A percentile compares a stretch with the other conserved stretches of the same genome.
Evolutionary conservation across 2,888 invertebrate species (phyloP).

Genomic region (Cheilosia pagana): DNA sequence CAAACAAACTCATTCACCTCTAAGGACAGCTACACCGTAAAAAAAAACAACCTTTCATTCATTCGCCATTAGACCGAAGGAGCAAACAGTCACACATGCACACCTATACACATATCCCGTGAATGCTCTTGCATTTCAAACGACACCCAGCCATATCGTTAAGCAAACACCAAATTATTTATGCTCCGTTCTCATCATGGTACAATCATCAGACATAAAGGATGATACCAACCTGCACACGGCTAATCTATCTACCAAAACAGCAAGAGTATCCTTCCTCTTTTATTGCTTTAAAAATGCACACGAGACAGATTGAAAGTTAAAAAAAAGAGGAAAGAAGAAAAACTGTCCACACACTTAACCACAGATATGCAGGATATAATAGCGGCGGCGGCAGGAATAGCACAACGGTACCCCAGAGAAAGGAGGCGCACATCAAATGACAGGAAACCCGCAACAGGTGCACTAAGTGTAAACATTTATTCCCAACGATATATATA

Average conservation of each 20-base stretch:
- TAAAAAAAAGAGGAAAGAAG: constrained; percentile 21
- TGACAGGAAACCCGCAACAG: constrained; percentile 72
- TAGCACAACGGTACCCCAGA: constrained; percentile 50
- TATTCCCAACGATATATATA: constrained; percentile 68
- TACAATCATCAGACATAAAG: constrained; percentile 54
- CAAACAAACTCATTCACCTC: constrained; percentile 27
- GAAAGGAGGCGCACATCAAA: constrained; percentile 66
- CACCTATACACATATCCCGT: constrained; percentile 14
- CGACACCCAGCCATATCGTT: constrained; percentile 43
- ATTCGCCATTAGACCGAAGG: constrained; percentile 12
- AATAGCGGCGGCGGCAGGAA: constrained; percentile 55
- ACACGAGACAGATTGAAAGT: constrained; percentile 38
- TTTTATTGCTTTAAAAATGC: constrained; percentile 41
- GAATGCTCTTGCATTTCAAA: constrained; percentile 44
- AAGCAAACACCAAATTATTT: constrained; percentile 72
- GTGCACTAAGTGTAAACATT: constrained; percentile 74
- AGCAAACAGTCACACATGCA: neutral
- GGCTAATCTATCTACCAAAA: constrained; percentile 54
- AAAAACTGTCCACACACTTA: constrained; percentile 69
- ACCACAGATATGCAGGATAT: constrained; percentile 73
- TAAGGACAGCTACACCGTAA: constrained; percentile 8
- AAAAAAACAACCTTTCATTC: neutral
- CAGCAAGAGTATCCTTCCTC: constrained; percentile 41
- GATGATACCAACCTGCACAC: constrained; percentile 56
- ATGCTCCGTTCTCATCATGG: constrained; percentile 52